Conservation (phyloP, 1,140 invertebrate species). For the Drosophila rhopaloa region DNA sequence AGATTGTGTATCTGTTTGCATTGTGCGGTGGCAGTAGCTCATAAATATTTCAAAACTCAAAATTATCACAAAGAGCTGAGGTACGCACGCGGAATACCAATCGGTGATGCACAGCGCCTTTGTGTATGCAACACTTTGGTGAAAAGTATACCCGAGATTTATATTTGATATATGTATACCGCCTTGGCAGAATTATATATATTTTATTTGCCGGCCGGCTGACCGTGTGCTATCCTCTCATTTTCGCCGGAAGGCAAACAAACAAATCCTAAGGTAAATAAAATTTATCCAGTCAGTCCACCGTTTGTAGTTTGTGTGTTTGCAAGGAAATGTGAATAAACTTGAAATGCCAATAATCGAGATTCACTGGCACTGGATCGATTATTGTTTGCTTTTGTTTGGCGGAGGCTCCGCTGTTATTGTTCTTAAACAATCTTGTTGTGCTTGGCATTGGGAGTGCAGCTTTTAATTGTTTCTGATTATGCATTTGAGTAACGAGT, state of each 20-base stretch:
- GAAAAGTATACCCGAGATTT: not conserved
- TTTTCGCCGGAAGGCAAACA: constrained; percentile 43
- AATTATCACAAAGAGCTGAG: constrained; percentile 1
- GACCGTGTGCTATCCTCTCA: constrained; percentile 47
- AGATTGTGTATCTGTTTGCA: constrained; percentile 9
- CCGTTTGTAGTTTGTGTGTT: constrained; percentile 34
- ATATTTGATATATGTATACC: constrained; percentile 2
- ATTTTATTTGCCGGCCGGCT: constrained; percentile 8
- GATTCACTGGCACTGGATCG: too few species aligned
- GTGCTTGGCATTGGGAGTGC: constrained; percentile 36
- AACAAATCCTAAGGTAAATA: constrained; percentile 31
- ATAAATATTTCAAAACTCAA: constrained; percentile 33
- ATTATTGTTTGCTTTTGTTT: constrained; percentile 56
- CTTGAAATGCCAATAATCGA: constrained; percentile 52
- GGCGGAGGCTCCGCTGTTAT: constrained; percentile 15
- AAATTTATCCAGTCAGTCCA: constrained; percentile 19
- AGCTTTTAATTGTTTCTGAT: constrained; percentile 72
- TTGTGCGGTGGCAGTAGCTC: constrained; percentile 17
- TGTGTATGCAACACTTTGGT: constrained; percentile 34
- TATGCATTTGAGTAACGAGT: constrained; percentile 66
- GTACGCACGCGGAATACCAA: constrained; percentile 18
- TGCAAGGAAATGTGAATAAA: constrained; percentile 69
- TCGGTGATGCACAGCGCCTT: constrained; percentile 20
- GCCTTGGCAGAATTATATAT: constrained; percentile 11
- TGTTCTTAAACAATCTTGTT: constrained; percentile 46